Evolutionary conservation across 2,888 invertebrate species (phyloP).

Genomic region (Heteromurus nitidus): DNA sequence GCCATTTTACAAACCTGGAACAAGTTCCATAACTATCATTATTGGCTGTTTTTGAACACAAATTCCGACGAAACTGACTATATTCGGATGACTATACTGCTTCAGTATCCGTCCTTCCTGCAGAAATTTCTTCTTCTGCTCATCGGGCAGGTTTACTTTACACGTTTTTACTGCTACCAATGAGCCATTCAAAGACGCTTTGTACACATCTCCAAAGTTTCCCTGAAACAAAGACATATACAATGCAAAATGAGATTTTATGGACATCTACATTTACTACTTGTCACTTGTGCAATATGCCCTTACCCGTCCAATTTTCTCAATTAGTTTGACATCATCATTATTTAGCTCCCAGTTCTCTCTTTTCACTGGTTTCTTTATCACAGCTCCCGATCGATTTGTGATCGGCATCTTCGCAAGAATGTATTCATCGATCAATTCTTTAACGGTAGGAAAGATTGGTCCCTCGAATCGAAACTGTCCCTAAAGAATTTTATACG

Average conservation of each 20-base stretch:
- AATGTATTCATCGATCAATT: slow-evolving; percentile 92
- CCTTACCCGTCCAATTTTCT: slow-evolving; percentile 94
- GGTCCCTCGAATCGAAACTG: slow-evolving; percentile 96
- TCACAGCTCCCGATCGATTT: slow-evolving; percentile 91
- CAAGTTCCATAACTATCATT: slow-evolving; percentile 99
- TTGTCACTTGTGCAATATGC: neutral
- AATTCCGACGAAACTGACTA: slow-evolving; percentile 96
- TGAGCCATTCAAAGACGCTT: slow-evolving; percentile 88
- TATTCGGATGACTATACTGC: slow-evolving; percentile 94
- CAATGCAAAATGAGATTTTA: no score
- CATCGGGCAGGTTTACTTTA: slow-evolving; percentile 93
- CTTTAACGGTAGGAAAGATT: slow-evolving; percentile 93
- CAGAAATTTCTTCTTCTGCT: slow-evolving; percentile 93
- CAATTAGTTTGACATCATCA: slow-evolving; percentile 91
- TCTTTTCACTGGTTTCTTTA: slow-evolving; percentile 88
- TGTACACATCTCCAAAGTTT: slow-evolving; percentile 98
- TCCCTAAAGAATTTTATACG: slow-evolving; percentile 79
- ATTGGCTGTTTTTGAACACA: slow-evolving; percentile 98
- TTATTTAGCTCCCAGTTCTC: slow-evolving; percentile 98
- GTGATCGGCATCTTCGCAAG: slow-evolving; percentile 92
- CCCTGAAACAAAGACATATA: slow-evolving; percentile 82
- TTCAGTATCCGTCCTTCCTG: slow-evolving; percentile 96
- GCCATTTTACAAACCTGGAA: slow-evolving; percentile 80
- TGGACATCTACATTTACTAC: no score
- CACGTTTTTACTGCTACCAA: slow-evolving; percentile 98